phyloP scores from a whole-genome alignment of 1,140 invertebrate genomes.

The Drosophila repletoides region DNA sequence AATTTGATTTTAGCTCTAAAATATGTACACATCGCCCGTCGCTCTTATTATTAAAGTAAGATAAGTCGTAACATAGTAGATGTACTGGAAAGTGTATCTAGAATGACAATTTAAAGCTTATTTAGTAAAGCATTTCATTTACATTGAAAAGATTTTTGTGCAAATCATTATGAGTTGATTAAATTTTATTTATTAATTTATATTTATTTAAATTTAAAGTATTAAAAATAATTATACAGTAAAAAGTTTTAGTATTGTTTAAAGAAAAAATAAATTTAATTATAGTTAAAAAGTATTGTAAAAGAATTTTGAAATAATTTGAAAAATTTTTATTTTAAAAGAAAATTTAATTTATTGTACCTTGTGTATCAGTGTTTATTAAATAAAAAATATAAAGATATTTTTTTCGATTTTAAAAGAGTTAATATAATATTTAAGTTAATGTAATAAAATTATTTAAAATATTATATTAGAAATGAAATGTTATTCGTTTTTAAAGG shows the following conservation, averaged over 20 bases:
- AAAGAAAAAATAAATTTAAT: conserved; percentile 82
- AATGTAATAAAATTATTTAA: conserved; percentile 84
- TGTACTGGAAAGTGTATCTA: conserved; percentile 87
- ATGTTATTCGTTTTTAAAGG: conserved; percentile 85
- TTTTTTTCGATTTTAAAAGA: conserved; percentile 87
- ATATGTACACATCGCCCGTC: conserved; percentile 83
- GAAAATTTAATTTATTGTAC: conserved; percentile 85
- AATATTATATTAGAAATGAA: conserved; percentile 85
- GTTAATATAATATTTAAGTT: conserved; percentile 84
- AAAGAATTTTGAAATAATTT: conserved; percentile 72
- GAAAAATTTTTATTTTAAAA: conserved; percentile 82
- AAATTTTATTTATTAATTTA: conserved; percentile 71
- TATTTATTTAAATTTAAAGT: conserved; percentile 83
- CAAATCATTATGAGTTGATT: conserved; percentile 23
- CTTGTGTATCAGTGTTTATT: conserved; percentile 87
- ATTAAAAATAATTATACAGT: conserved; percentile 77
- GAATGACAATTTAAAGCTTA: conserved; percentile 84
- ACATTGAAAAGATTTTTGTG: conserved; percentile 31
- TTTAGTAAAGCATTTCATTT: conserved; percentile 51
- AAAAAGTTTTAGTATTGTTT: conserved; percentile 83
- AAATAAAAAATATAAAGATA: conserved; percentile 83
- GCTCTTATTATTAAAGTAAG: conserved; percentile 27
- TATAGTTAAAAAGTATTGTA: conserved; percentile 83
- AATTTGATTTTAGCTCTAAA: conserved; percentile 83
- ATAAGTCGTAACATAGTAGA: conserved; percentile 89